These are phyloP conservation scores for Conus canariensis DNA, from an alignment of 2,888 invertebrate genomes.

Conservation along the genomic window DNA sequence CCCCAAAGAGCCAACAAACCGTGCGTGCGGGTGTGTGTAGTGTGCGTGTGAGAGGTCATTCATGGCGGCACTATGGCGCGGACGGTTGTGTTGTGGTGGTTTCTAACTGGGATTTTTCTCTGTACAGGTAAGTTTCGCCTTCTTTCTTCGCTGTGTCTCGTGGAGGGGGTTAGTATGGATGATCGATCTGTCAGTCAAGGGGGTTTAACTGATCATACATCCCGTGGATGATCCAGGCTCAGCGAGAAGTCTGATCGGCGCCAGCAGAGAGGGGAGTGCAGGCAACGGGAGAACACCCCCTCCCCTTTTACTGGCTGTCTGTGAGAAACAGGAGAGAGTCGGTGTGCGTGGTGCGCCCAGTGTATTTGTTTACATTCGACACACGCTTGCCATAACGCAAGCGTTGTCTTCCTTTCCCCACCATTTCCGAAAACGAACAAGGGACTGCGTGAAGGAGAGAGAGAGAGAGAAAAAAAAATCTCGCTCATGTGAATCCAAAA, in stretches of 20 bases:
- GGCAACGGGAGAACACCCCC: background rate
- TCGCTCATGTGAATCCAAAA: no score
- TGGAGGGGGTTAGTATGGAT: background rate
- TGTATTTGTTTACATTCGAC: conserved; percentile 42
- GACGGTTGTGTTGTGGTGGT: conserved; percentile 42
- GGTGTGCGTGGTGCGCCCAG: background rate
- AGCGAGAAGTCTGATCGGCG: conserved; percentile 33
- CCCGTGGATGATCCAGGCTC: background rate
- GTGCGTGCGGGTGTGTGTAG: conserved; percentile 27
- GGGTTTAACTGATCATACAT: background rate
- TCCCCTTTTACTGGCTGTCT: no score
- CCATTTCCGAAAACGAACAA: no score
- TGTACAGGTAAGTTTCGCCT: conserved; percentile 34
- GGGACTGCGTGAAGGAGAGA: no score
- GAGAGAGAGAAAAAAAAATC: no score
- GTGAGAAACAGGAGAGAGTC: background rate
- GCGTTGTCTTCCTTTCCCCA: no score
- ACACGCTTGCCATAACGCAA: conserved; percentile 24
- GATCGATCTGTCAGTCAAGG: background rate
- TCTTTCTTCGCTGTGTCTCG: background rate
- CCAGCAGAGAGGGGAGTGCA: conserved; percentile 5
- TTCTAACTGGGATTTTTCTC: conserved; percentile 42
- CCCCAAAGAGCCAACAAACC: conserved; percentile 25
- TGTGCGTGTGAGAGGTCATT: conserved; percentile 39
- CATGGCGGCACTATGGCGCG: conserved; percentile 44